Evolutionary conservation across 2,797 vertebrate genomes (phyloP).

Genomic region (Pachyuromys duprasi): DNA sequence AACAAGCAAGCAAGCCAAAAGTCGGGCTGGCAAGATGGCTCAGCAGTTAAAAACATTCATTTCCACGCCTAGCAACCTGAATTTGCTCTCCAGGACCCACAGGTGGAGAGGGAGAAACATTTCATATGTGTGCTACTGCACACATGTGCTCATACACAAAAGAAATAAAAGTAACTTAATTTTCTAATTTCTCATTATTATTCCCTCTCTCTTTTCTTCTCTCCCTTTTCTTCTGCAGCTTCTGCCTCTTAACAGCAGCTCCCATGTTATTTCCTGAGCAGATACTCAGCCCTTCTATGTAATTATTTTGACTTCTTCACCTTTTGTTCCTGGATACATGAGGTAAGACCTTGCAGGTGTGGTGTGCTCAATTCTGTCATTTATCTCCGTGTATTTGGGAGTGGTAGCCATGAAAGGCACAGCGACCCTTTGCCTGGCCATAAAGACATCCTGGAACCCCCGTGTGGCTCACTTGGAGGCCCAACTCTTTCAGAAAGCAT

Average conservation of each 20-base stretch:
- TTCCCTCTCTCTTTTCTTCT: no score
- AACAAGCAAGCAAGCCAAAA: no score
- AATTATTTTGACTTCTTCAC: not conserved
- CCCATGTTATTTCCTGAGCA: not conserved
- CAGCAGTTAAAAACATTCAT: not conserved
- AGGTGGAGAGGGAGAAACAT: not conserved
- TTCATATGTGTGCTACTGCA: not conserved
- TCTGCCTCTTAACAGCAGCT: not conserved
- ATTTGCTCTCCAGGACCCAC: not conserved
- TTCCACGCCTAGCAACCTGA: not conserved
- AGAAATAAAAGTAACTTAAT: not conserved
- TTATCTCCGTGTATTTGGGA: not conserved
- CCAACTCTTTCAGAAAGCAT: not conserved
- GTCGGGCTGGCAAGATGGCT: not conserved
- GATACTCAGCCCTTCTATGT: no score
- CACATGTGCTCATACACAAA: not conserved
- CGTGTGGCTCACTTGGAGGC: not conserved
- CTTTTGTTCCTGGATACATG: not conserved
- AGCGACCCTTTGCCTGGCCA: not conserved
- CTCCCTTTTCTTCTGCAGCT: not conserved
- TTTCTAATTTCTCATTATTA: not conserved
- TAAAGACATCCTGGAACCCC: not conserved
- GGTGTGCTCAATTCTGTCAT: fast-evolving
- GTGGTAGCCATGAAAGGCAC: not conserved
- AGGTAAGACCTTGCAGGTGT: not conserved